Base-by-base conservation (phyloP, 2,888 invertebrate genomes). In the Drosophila ezoana region DNA sequence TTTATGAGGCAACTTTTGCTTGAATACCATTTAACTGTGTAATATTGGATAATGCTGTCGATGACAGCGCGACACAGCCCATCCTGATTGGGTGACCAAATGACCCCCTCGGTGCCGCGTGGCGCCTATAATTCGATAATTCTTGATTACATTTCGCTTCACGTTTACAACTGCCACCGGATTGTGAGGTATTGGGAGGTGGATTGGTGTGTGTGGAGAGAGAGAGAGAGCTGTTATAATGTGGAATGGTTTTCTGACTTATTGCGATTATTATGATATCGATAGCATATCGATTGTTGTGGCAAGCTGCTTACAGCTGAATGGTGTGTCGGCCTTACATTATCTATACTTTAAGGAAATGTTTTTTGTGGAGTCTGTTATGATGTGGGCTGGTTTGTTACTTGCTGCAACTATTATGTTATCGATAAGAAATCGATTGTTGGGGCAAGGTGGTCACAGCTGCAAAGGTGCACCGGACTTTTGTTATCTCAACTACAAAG, bases 11-110 rank as follows among this genome's bases (percentile, higher is more conserved):
- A 43, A 64, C 64, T 56, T 71, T 59, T 66, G 72, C 76, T 62
- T 76, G 72, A 68, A 62, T 76, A 54, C 59, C 70, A 73, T 86
- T 88, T 82, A 82, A 73, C 80, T 72, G 72, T 79, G 70, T 64
- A 60, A 87, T 76, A 79, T 72, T 61, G 62, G 52, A 81, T 72
- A 81, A 72, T 85, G 79, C 69, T 20, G 43, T 28, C 76, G 65
- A 51, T 81, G 79, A 72, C 64, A 71, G 52, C 59, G 63, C 28
- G 18, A 45, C 45, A 44, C 38, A 38, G 38, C 47, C 44, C 51
- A 45, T 51, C 43, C 10, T 52, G 64, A 63, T 63, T 74, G 69
- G 51, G 18, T 28, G 52, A 43, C 65, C 35, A 28, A 43, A 57
- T 41, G 54, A 53, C 48, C 6, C 40, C 54, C 54, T 2, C 33